Conservation (phyloP, 2,113 vertebrate genomes). For the human (Homo sapiens) region DNA sequence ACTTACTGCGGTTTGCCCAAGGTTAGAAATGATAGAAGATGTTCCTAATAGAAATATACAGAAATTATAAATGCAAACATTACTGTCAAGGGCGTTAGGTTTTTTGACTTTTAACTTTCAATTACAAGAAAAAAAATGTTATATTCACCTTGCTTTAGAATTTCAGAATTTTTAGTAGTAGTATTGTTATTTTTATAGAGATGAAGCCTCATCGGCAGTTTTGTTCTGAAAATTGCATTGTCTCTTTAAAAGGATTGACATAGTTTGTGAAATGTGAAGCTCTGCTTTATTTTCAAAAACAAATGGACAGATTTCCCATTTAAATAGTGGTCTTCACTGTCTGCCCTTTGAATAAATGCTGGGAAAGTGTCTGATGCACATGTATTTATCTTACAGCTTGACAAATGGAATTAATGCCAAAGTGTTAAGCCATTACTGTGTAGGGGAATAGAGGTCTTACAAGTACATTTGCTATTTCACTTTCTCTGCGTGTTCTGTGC, state of each 20-base stretch:
- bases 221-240: conserved; percentile 44
- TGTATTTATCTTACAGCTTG: conserved; percentile 81
- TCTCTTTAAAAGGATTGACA: conserved; percentile 74
- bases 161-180: background rate
- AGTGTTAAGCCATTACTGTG: conserved; percentile 84
- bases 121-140: background rate
- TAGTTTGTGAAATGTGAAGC: conserved; percentile 59
- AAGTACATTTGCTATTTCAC: conserved; percentile 79
- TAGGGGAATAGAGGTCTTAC: conserved; percentile 74
- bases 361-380: conserved; percentile 77
- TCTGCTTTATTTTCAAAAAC: conserved; percentile 74
- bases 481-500: conserved; percentile 47
- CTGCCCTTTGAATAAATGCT: conserved; percentile 74
- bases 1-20: conserved; percentile 29
- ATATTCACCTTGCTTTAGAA: background rate
- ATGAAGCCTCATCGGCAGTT: conserved; percentile 10
- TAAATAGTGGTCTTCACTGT: conserved; percentile 73
- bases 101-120: conserved; percentile 30
- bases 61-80: conserved; percentile 9
- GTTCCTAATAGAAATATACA: background rate
- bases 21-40: background rate
- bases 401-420: conserved; percentile 82
- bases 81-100: background rate
- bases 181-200: background rate
- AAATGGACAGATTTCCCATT: conserved; percentile 68